phyloP scores from a whole-genome alignment of 2,888 invertebrate genomes.

The Oegoconia quadripuncta region DNA sequence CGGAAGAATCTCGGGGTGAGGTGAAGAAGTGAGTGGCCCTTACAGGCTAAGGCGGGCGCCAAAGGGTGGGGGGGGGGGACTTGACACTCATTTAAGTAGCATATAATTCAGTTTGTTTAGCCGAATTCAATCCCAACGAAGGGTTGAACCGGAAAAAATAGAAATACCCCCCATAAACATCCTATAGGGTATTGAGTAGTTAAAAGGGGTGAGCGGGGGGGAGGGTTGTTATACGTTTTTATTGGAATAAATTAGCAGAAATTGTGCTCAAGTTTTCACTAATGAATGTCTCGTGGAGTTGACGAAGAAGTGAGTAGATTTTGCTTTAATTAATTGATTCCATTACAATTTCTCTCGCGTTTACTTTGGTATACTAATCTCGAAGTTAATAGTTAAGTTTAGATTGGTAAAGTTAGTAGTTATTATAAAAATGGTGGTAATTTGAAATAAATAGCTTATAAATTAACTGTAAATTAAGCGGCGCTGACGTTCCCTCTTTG shows the following conservation, averaged over 20 bases:
- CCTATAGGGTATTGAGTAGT: neutral
- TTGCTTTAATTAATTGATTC: conserved; percentile 4
- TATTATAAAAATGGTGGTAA: too few species aligned
- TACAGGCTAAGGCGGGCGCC: conserved; percentile 19
- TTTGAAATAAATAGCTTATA: too few species aligned
- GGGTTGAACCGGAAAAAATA: conserved; percentile 42
- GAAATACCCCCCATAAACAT: conserved; percentile 17
- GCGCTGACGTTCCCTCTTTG: too few species aligned
- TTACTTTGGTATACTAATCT: too few species aligned
- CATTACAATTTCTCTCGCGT: neutral
- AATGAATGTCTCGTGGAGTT: conserved; percentile 65
- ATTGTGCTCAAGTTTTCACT: conserved; percentile 56
- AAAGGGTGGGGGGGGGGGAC: conserved; percentile 34
- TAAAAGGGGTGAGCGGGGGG: conserved; percentile 25
- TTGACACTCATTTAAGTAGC: conserved; percentile 85
- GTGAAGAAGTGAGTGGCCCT: conserved; percentile 59
- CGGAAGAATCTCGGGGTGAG: conserved; percentile 63
- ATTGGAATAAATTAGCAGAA: conserved; percentile 70
- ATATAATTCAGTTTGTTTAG: conserved; percentile 84
- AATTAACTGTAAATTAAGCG: too few species aligned
- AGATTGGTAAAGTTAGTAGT: too few species aligned
- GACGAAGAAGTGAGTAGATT: conserved; percentile 32
- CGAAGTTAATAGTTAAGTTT: too few species aligned
- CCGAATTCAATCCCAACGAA: conserved; percentile 62
- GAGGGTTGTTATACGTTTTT: conserved; percentile 48